A percentile compares a stretch with the other conserved stretches of the same genome.
phyloP scores from a whole-genome alignment of 2,113 vertebrate species.

The Lasiurus borealis region DNA sequence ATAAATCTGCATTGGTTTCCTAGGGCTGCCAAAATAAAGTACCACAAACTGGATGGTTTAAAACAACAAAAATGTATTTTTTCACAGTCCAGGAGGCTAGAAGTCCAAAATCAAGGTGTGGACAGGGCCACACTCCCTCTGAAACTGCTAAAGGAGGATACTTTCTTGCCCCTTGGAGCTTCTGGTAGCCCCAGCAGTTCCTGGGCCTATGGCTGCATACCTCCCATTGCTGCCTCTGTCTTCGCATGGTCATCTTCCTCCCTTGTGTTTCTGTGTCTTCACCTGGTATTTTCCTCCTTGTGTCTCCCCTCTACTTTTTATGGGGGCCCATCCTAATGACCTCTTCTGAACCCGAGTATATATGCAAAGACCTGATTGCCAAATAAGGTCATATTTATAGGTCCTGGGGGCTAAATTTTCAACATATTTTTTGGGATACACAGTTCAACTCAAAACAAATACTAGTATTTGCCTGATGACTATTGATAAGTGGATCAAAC shows the following conservation, averaged over 20 bases:
- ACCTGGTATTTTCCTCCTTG: background rate
- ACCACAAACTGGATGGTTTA: background rate
- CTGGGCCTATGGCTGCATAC: too few relatives aligned
- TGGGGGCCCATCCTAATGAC: background rate
- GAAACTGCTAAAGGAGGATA: rapidly evolving
- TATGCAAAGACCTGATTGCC: background rate
- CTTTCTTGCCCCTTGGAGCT: too few relatives aligned
- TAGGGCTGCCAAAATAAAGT: background rate
- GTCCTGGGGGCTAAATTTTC: background rate
- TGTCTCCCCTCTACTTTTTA: background rate
- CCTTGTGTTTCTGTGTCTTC: background rate
- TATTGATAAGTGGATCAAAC: background rate
- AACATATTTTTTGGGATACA: background rate
- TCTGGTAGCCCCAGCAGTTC: rapidly evolving
- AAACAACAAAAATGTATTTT: background rate
- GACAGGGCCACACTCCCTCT: background rate
- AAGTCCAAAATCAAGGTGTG: too few relatives aligned
- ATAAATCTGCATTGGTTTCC: background rate
- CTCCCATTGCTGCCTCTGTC: background rate
- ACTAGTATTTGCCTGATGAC: background rate
- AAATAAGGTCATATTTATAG: background rate
- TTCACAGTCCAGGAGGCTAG: background rate
- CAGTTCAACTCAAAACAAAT: background rate
- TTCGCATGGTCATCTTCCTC: background rate
- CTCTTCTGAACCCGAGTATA: background rate